phyloP scores from a whole-genome alignment of 1,140 invertebrate genomes.

The Augochlora pura region DNA sequence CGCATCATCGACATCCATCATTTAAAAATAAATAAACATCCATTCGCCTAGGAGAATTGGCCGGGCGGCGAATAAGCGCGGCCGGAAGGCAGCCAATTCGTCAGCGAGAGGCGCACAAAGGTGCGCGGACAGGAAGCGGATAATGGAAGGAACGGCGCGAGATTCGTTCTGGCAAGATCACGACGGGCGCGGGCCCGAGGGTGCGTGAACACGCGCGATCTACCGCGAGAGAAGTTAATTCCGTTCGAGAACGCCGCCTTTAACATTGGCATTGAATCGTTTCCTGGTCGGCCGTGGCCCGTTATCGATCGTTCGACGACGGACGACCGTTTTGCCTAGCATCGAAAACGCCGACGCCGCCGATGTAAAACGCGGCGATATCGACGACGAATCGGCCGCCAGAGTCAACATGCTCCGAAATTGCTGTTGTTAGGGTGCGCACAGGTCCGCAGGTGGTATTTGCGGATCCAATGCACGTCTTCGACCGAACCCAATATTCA shows the following conservation, averaged over 20 bases:
- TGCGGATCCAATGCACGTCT: too few species aligned
- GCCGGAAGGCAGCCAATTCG: constrained; percentile 54
- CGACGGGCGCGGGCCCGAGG: constrained; percentile 12
- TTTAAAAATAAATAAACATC: constrained; percentile 53
- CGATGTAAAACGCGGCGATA: constrained; percentile 8
- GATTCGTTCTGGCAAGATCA: constrained; percentile 64
- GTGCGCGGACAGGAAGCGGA: constrained; percentile 45
- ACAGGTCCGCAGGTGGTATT: too few species aligned
- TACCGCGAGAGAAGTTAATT: constrained; percentile 60
- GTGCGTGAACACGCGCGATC: too few species aligned
- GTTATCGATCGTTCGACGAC: constrained; percentile 57
- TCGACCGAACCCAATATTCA: too few species aligned
- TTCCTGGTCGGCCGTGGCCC: constrained; percentile 42
- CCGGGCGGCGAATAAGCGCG: constrained; percentile 26
- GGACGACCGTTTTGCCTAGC: neutral
- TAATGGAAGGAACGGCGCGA: constrained; percentile 55
- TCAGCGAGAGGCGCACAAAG: constrained; percentile 26
- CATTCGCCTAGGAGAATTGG: constrained; percentile 49
- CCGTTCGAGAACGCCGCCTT: constrained; percentile 55
- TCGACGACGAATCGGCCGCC: neutral
- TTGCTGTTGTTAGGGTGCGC: neutral
- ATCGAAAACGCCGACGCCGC: neutral
- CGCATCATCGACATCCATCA: neutral
- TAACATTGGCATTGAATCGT: constrained; percentile 69
- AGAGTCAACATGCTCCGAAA: constrained; percentile 9